Conservation (phyloP, 2,797 vertebrate species). For the Bucorvus abyssinicus region DNA sequence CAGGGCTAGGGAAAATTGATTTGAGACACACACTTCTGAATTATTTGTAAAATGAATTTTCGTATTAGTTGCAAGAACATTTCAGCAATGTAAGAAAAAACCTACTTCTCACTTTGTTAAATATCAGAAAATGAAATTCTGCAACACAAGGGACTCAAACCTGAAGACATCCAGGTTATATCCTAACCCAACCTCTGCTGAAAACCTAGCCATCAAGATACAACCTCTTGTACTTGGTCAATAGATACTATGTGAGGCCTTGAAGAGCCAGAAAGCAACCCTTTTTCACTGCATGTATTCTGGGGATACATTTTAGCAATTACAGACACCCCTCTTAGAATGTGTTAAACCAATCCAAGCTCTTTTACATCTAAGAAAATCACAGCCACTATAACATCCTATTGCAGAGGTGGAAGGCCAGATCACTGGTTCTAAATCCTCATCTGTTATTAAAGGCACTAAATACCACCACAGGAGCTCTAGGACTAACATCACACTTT, state of each 20-base stretch:
- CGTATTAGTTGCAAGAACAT: background rate
- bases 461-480: background rate
- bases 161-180: background rate
- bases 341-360: background rate
- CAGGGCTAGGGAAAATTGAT: background rate
- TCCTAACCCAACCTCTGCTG: background rate
- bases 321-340: background rate
- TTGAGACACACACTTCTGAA: background rate
- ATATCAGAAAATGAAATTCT: background rate
- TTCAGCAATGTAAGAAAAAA: background rate
- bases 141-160: background rate
- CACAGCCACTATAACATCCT: background rate
- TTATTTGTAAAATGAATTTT: background rate
- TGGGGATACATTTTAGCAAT: background rate
- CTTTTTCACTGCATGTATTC: background rate
- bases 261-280: background rate
- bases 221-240: background rate
- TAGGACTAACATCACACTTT: background rate
- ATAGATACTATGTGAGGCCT: rapidly evolving
- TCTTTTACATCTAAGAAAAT: background rate
- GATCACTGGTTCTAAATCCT: background rate
- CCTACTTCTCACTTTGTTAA: background rate
- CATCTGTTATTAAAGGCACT: background rate
- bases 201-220: background rate
- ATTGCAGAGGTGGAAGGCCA: background rate